These are phyloP conservation scores for Todus mexicanus DNA, from an alignment of 2,797 vertebrate genomes.

Conservation along the genomic window DNA sequence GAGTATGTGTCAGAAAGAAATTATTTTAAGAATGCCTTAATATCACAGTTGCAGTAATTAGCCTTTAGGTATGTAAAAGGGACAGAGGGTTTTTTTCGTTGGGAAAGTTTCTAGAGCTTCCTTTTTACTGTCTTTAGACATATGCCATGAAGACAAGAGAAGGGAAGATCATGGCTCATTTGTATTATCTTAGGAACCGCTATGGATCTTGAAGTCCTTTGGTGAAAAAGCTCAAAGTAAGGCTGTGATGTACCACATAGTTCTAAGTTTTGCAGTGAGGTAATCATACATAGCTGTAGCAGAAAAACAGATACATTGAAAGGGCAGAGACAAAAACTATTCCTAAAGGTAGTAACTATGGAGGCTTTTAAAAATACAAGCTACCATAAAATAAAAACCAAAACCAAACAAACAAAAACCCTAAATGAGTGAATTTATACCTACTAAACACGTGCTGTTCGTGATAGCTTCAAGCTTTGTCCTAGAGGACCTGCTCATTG, in stretches of 20 bases:
- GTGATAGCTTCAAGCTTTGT: not conserved
- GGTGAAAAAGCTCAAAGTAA: not conserved
- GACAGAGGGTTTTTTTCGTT: not conserved
- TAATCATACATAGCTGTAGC: not conserved
- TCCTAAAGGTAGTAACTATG: not conserved
- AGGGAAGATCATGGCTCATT: not conserved
- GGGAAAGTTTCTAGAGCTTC: not conserved
- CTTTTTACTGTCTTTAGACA: not conserved
- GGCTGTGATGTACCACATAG: not conserved
- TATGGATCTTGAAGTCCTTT: not conserved
- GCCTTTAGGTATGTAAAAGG: not conserved
- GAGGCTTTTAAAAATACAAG: not conserved
- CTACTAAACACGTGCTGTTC: not conserved
- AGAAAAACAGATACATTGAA: not conserved
- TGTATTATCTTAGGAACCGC: not conserved
- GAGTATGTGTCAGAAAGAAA: slow-evolving; percentile 3
- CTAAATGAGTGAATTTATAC: not conserved
- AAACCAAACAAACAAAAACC: not conserved
- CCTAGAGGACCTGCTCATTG: not conserved
- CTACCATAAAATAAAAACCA: not conserved
- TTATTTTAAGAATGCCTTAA: slow-evolving; percentile 11
- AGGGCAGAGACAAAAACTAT: not conserved
- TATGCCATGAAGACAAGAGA: not conserved
- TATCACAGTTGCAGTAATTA: slow-evolving; percentile 15
- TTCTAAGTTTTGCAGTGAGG: not conserved